These are phyloP conservation scores for Metallyticus violacea DNA, from an alignment of 2,888 invertebrate genomes.

Conservation along the genomic window DNA sequence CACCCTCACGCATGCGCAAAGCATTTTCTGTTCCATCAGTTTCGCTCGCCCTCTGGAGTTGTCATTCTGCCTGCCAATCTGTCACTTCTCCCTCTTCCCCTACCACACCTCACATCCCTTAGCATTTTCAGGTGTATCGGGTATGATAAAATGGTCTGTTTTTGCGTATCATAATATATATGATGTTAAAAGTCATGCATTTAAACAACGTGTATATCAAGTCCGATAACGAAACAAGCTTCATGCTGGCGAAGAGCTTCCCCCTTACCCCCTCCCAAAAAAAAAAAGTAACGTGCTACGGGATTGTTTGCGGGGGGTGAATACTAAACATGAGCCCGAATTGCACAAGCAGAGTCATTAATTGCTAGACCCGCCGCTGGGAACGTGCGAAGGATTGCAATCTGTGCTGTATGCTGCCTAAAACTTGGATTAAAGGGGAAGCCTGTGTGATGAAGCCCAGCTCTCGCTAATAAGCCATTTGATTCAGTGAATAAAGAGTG, in stretches of 20 bases:
- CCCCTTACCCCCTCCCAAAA: background rate
- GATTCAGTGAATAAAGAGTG: too few relatives aligned
- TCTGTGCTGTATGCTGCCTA: background rate
- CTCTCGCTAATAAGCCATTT: background rate
- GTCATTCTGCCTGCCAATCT: background rate
- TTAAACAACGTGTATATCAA: background rate
- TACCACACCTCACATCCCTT: background rate
- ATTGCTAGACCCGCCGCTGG: background rate
- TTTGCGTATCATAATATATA: background rate
- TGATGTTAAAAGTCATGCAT: background rate
- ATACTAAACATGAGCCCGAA: background rate
- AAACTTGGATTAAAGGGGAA: background rate
- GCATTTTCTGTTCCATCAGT: background rate
- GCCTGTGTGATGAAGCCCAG: too few relatives aligned
- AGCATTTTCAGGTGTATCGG: background rate
- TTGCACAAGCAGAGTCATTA: background rate
- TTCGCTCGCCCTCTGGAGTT: background rate
- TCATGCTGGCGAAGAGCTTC: too few relatives aligned
- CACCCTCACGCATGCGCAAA: background rate
- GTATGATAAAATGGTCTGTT: background rate
- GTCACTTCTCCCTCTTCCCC: background rate
- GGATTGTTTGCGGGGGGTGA: too few relatives aligned
- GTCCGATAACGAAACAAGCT: background rate
- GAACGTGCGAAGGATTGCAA: background rate
- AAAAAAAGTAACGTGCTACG: background rate